A percentile compares a stretch with the other conserved stretches of the same genome.
Conservation (phyloP, 2,113 vertebrate genomes). For the Merops nubicus region DNA sequence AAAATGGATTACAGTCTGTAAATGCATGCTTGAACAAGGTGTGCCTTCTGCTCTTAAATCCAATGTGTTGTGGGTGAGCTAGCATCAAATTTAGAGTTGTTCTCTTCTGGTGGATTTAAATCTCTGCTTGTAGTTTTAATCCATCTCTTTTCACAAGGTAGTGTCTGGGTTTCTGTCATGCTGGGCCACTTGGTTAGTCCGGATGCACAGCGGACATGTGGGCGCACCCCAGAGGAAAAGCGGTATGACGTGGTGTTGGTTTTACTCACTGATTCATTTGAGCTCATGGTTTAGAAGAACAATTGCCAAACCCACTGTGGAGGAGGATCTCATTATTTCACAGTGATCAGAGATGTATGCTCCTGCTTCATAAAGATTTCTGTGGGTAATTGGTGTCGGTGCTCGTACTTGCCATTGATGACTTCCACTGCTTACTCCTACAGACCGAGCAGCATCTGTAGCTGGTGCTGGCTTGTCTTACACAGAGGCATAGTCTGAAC, state of each 20-base stretch:
- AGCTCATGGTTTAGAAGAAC: neutral
- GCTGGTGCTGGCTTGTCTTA: accelerated
- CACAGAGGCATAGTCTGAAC: neutral
- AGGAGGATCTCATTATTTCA: neutral
- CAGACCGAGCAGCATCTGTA: neutral
- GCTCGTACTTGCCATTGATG: neutral
- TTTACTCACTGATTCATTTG: neutral
- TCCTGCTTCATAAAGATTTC: neutral
- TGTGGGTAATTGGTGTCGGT: neutral
- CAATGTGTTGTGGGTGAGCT: neutral
- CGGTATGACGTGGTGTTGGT: neutral
- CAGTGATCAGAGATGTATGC: neutral
- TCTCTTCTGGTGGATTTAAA: neutral
- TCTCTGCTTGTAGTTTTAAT: neutral
- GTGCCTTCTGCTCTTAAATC: neutral
- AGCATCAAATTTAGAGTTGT: neutral
- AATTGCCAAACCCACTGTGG: neutral
- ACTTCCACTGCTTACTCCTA: neutral
- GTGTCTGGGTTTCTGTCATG: neutral
- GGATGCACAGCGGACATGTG: neutral
- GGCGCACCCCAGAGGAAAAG: neutral
- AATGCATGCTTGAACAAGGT: neutral
- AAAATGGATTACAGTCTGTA: neutral
- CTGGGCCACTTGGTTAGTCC: neutral
- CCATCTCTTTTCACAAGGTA: neutral